phyloP scores from a whole-genome alignment of 2,113 vertebrate genomes.

The Symphodus melops region DNA sequence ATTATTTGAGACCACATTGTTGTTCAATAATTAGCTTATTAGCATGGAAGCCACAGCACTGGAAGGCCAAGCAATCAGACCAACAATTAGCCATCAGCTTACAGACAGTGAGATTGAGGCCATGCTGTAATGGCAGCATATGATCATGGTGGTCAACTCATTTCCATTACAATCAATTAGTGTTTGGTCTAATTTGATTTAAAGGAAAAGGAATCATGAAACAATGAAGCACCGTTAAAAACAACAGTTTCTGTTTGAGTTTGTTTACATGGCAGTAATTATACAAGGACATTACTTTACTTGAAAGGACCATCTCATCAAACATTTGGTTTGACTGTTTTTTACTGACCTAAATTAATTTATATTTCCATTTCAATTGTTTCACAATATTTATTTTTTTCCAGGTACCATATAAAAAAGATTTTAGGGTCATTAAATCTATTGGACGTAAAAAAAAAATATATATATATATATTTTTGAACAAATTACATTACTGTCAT shows the following conservation, averaged over 20 bases:
- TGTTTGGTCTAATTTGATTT: constrained; percentile 69
- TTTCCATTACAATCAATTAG: constrained; percentile 81
- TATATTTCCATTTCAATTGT: neutral
- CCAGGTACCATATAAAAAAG: too few species aligned
- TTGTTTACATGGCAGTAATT: constrained; percentile 38
- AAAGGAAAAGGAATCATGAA: constrained; percentile 60
- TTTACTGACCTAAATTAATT: too few species aligned
- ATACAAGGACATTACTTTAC: constrained; percentile 24
- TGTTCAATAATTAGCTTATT: constrained; percentile 82
- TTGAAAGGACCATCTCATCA: constrained; percentile 1
- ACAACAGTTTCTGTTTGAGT: constrained; percentile 52
- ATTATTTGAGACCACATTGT: constrained; percentile 76
- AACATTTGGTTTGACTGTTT: constrained; percentile 6
- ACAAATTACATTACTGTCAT: too few species aligned
- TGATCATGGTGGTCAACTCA: constrained; percentile 76
- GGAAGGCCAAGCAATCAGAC: constrained; percentile 71
- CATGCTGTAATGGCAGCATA: constrained; percentile 55
- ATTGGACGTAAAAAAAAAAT: too few species aligned
- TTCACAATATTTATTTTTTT: neutral
- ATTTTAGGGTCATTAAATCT: too few species aligned
- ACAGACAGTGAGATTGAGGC: constrained; percentile 66
- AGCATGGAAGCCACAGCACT: constrained; percentile 71
- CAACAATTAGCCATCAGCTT: constrained; percentile 72
- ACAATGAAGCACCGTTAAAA: constrained; percentile 46
- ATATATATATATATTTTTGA: too few species aligned